A percentile compares a stretch with the other conserved stretches of the same genome.
These are phyloP conservation scores for Amblyjoppa fuscipennis DNA, from an alignment of 2,888 invertebrate species.

Conservation along the genomic window DNA sequence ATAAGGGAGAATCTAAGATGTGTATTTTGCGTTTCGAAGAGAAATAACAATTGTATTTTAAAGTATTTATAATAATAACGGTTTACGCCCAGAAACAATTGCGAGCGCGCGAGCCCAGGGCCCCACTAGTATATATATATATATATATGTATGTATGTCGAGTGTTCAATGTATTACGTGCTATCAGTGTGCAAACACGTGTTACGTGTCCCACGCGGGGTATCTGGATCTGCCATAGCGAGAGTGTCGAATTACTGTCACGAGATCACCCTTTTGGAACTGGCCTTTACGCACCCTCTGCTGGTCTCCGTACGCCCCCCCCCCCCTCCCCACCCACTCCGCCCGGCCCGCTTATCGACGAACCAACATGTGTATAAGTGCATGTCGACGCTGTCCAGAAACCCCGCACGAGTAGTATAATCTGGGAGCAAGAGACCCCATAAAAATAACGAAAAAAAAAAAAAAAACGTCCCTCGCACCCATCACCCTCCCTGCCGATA, in stretches of 20 bases:
- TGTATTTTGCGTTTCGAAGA: no score
- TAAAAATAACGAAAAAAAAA: slow-evolving; percentile 40
- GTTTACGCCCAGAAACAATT: no score
- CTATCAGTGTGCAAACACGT: slow-evolving; percentile 72
- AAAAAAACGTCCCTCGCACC: slow-evolving; percentile 28
- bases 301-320: neutral
- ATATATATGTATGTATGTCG: neutral
- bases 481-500: slow-evolving; percentile 18
- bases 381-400: slow-evolving; percentile 75
- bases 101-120: no score
- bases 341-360: slow-evolving; percentile 23
- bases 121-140: no score
- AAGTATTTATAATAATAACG: no score
- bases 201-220: slow-evolving; percentile 75
- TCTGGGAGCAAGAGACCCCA: slow-evolving; percentile 51
- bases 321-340: no score
- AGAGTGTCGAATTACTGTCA: slow-evolving; percentile 78
- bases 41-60: no score
- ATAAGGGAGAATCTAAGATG: no score
- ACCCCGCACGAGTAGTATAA: slow-evolving; percentile 71
- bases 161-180: neutral
- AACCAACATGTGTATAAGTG: slow-evolving; percentile 63
- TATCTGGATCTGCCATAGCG: slow-evolving; percentile 73
- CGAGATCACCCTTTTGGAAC: slow-evolving; percentile 76
- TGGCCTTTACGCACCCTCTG: slow-evolving; percentile 50